These are phyloP conservation scores for Genyomyrus donnyi DNA, from an alignment of 2,113 vertebrate species.

Conservation along the genomic window DNA sequence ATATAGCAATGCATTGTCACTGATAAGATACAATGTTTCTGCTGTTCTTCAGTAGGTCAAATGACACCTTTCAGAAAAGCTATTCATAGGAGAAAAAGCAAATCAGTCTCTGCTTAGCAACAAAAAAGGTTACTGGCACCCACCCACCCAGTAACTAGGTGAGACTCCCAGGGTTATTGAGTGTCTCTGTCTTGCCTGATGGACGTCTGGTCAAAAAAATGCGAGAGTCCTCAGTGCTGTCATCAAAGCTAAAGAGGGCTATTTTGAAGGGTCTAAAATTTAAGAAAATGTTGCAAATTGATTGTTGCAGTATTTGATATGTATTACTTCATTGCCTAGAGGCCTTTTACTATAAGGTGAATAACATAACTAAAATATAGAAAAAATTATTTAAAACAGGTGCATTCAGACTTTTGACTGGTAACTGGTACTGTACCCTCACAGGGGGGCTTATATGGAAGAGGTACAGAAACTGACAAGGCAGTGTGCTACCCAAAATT, in stretches of 20 bases:
- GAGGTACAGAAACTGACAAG: background rate
- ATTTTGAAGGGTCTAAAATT: background rate
- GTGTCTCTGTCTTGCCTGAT: background rate
- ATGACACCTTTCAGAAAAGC: background rate
- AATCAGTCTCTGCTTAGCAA: background rate
- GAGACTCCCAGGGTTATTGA: background rate
- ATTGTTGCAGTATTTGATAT: background rate
- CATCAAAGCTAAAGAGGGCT: background rate
- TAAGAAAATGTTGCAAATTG: background rate
- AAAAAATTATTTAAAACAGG: background rate
- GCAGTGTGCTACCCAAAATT: background rate
- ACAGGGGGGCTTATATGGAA: background rate
- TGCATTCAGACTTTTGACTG: background rate
- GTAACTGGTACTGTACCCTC: background rate
- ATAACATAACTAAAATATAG: background rate
- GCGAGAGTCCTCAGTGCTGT: background rate
- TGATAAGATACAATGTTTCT: background rate
- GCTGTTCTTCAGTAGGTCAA: background rate
- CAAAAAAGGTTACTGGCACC: background rate
- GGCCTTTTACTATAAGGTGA: background rate
- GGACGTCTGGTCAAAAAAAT: background rate
- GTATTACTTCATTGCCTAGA: background rate
- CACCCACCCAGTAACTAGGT: background rate
- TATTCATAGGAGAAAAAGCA: background rate
- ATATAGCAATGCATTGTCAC: background rate